phyloP scores from a whole-genome alignment of 2,113 vertebrate species.

The Chunga burmeisteri region DNA sequence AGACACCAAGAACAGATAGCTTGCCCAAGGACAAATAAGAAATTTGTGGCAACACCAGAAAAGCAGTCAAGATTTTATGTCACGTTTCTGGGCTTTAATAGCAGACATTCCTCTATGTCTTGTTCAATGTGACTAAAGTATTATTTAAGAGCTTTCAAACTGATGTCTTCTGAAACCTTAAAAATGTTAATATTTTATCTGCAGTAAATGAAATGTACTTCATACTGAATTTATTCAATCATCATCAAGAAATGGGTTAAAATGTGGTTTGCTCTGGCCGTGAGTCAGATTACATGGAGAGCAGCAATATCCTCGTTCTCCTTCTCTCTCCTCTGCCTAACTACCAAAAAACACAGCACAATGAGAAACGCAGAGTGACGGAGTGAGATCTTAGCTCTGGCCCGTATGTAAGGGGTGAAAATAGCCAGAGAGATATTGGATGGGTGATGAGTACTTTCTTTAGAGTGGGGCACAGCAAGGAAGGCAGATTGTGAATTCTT shows the following conservation, averaged over 20 bases:
- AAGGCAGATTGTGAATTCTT: not conserved
- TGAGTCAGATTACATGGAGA: not conserved
- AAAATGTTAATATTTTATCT: not conserved
- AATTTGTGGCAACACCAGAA: not conserved
- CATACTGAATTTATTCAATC: not conserved
- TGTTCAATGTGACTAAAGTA: not conserved
- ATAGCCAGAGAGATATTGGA: not conserved
- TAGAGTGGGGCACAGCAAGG: not conserved
- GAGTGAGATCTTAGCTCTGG: not conserved
- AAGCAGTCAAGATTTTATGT: not conserved
- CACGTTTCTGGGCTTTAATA: not conserved
- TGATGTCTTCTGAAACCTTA: not conserved
- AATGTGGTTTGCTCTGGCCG: not conserved
- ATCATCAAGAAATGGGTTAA: not conserved
- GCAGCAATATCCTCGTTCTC: not conserved
- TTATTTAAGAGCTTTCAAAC: not conserved
- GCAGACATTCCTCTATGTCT: not conserved
- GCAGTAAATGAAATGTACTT: not conserved
- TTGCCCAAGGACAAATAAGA: not conserved
- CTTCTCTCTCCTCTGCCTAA: not conserved
- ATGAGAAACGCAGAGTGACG: not conserved
- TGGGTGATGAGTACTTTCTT: not conserved
- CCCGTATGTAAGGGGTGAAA: not conserved
- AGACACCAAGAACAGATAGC: not conserved
- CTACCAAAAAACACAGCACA: not conserved